Conservation (phyloP, 2,113 vertebrate genomes). For the Alethe diademata region DNA sequence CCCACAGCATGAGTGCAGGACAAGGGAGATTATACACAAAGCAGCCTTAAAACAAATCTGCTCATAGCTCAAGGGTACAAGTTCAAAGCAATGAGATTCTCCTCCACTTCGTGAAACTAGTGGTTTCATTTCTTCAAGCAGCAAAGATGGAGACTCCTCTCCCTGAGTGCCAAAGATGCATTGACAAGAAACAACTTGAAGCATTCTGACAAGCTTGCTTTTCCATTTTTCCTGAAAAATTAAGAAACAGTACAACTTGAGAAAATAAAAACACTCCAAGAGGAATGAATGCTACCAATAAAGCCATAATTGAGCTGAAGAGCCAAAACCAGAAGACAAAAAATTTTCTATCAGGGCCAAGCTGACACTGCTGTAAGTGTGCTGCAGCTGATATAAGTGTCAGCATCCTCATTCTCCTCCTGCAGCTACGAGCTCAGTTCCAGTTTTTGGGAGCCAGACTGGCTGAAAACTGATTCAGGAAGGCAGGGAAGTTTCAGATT, state of each 20-base stretch:
- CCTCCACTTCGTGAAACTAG: background rate
- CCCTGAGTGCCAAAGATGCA: background rate
- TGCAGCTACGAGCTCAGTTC: background rate
- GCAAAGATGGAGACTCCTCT: background rate
- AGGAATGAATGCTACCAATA: background rate
- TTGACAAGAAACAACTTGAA: background rate
- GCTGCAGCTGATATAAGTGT: background rate
- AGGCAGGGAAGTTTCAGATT: background rate
- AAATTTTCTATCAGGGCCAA: background rate
- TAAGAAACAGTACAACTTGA: background rate
- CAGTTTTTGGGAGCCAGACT: background rate
- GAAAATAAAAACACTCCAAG: background rate
- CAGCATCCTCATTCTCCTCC: background rate
- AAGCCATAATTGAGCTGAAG: background rate
- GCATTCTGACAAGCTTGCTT: background rate
- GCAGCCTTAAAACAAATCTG: background rate
- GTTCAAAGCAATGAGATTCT: background rate
- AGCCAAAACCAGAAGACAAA: background rate
- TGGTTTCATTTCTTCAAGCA: background rate
- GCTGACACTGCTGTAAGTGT: rapidly evolving
- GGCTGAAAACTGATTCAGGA: background rate
- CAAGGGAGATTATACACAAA: background rate
- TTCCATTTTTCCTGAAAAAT: background rate
- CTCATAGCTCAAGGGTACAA: background rate
- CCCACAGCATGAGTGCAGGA: background rate